A percentile compares a stretch with the other conserved stretches of the same genome.
Conservation (phyloP, 2,888 invertebrate genomes). For the Sphinx pinastri region DNA sequence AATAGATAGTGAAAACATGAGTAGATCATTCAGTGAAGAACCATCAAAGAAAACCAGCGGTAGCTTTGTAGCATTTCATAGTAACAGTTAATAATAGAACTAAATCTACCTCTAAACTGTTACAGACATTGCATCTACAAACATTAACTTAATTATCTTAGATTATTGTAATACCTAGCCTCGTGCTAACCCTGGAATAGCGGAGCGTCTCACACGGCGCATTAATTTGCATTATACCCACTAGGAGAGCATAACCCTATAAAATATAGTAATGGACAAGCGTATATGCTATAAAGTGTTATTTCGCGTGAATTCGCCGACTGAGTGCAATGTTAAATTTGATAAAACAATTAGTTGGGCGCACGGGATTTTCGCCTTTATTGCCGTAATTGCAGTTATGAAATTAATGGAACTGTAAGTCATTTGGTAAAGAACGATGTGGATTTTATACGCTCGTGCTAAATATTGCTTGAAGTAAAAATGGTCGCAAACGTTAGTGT, state of each 20-base stretch:
- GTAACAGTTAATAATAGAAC: too few species aligned
- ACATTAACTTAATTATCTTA: neutral
- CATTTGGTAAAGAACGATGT: conserved; percentile 26
- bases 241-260: conserved; percentile 73
- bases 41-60: too few species aligned
- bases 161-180: neutral
- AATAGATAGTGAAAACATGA: too few species aligned
- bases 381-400: conserved; percentile 31
- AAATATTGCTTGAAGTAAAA: conserved; percentile 17
- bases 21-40: too few species aligned
- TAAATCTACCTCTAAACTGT: too few species aligned
- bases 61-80: too few species aligned
- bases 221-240: conserved; percentile 78
- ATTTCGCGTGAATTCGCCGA: conserved; percentile 61
- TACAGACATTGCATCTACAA: neutral
- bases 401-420: conserved; percentile 30
- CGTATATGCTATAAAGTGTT: conserved; percentile 68
- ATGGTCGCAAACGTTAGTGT: neutral
- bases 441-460: conserved; percentile 6
- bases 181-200: conserved; percentile 57
- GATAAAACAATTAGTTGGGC: conserved; percentile 63
- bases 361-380: conserved; percentile 54
- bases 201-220: conserved; percentile 62
- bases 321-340: conserved; percentile 57
- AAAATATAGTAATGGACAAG: conserved; percentile 75